Evolutionary conservation across 2,113 vertebrate species (phyloP).

Genomic region (Lethenteron camtschaticum): DNA sequence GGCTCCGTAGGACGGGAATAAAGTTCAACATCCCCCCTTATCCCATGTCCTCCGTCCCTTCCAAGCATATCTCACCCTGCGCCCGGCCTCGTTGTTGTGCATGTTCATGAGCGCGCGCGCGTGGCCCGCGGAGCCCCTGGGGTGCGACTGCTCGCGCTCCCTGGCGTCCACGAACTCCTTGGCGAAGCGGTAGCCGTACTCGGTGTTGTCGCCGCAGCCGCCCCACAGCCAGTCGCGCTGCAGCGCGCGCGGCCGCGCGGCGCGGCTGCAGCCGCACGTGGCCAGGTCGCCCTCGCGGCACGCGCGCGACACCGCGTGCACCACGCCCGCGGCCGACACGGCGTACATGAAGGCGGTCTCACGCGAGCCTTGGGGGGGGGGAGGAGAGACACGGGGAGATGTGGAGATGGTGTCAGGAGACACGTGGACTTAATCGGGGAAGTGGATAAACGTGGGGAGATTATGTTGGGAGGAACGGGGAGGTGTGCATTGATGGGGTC

Average conservation of each 20-base stretch:
- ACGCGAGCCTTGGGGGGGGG: slow-evolving; percentile 43
- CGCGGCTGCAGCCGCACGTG: slow-evolving; percentile 79
- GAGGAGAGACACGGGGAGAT: no score
- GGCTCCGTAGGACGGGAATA: no score
- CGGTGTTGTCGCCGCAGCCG: slow-evolving; percentile 86
- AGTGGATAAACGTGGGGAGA: no score
- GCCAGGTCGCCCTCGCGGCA: slow-evolving; percentile 89
- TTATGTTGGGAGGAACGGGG: no score
- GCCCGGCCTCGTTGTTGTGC: slow-evolving; percentile 85
- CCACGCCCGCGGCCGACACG: slow-evolving; percentile 77
- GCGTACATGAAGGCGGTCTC: slow-evolving; percentile 90
- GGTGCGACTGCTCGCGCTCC: slow-evolving; percentile 66
- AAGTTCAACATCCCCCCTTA: no score
- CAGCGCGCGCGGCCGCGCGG: slow-evolving; percentile 65
- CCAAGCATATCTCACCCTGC: slow-evolving; percentile 37
- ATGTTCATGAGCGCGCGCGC: slow-evolving; percentile 74
- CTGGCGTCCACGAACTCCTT: slow-evolving; percentile 91
- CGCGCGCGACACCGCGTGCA: slow-evolving; percentile 81
- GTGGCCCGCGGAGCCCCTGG: slow-evolving; percentile 58
- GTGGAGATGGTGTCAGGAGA: no score
- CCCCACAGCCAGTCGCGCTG: slow-evolving; percentile 97
- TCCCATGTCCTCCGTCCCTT: no score
- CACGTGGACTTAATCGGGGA: no score
- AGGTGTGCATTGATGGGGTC: no score
- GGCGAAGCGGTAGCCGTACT: slow-evolving; percentile 84